Evolutionary conservation across 2,113 vertebrate genomes (phyloP).

Genomic region (Indicator indicator): DNA sequence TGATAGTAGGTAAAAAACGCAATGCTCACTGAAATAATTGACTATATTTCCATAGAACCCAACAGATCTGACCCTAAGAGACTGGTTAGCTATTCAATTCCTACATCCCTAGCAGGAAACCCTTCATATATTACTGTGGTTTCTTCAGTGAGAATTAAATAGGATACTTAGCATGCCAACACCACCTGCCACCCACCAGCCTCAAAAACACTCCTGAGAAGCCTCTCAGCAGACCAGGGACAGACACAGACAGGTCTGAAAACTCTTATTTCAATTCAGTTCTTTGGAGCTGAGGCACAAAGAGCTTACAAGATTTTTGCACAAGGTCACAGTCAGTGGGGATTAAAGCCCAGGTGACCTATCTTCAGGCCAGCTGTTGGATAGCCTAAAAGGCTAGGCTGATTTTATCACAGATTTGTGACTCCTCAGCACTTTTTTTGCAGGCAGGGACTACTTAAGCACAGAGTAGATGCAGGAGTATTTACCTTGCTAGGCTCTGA

Average conservation of each 20-base stretch:
- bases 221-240: not conserved
- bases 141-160: not conserved
- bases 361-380: not conserved
- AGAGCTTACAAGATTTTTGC: not conserved
- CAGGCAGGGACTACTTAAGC: not conserved
- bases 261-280: not conserved
- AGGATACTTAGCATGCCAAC: not conserved
- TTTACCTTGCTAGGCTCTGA: not conserved
- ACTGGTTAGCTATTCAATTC: not conserved
- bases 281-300: not conserved
- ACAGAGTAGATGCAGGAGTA: not conserved
- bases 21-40: not conserved
- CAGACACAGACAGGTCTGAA: not conserved
- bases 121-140: not conserved
- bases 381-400: not conserved
- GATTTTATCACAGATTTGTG: not conserved
- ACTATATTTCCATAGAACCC: not conserved
- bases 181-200: not conserved
- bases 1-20: not conserved
- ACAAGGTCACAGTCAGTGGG: not conserved
- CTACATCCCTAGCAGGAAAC: not conserved
- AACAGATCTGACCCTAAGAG: not conserved
- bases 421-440: not conserved
- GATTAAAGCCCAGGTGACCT: not conserved
- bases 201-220: not conserved